Evolutionary conservation across 1,140 invertebrate species (phyloP).

Genomic region (Euura saliciscinereae): DNA sequence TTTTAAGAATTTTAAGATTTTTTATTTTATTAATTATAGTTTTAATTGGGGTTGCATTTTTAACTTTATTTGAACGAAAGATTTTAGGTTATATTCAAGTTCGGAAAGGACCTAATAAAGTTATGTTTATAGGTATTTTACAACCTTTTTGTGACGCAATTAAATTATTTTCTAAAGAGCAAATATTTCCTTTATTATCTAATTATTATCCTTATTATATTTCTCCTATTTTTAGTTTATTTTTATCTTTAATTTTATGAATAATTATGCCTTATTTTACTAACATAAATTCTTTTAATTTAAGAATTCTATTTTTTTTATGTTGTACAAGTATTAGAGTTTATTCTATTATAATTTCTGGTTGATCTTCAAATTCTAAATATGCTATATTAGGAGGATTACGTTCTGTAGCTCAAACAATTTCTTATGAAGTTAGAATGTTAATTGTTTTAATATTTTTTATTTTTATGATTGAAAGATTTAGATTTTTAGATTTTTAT

Average conservation of each 20-base stretch:
- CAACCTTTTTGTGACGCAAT: conserved; percentile 73
- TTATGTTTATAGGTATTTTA: conserved; percentile 65
- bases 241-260: conserved; percentile 54
- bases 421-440: conserved; percentile 73
- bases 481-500: conserved; percentile 21
- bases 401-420: conserved; percentile 68
- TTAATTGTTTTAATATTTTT: conserved; percentile 62
- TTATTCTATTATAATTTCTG: conserved; percentile 63
- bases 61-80: conserved; percentile 72
- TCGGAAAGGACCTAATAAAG: conserved; percentile 74
- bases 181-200: conserved; percentile 52
- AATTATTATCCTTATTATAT: conserved; percentile 64
- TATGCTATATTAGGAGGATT: conserved; percentile 69
- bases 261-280: conserved; percentile 15
- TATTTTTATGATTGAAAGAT: conserved; percentile 53
- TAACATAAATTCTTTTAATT: conserved; percentile 49
- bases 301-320: conserved; percentile 61
- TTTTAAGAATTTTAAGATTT: conserved; percentile 48
- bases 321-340: conserved; percentile 62
- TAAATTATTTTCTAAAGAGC: conserved; percentile 70
- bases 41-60: conserved; percentile 68
- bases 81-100: conserved; percentile 72
- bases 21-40: conserved; percentile 57
- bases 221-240: conserved; percentile 63
- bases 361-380: conserved; percentile 72